These are phyloP conservation scores for Plebejus anna DNA, from an alignment of 2,888 invertebrate genomes.

Conservation along the genomic window DNA sequence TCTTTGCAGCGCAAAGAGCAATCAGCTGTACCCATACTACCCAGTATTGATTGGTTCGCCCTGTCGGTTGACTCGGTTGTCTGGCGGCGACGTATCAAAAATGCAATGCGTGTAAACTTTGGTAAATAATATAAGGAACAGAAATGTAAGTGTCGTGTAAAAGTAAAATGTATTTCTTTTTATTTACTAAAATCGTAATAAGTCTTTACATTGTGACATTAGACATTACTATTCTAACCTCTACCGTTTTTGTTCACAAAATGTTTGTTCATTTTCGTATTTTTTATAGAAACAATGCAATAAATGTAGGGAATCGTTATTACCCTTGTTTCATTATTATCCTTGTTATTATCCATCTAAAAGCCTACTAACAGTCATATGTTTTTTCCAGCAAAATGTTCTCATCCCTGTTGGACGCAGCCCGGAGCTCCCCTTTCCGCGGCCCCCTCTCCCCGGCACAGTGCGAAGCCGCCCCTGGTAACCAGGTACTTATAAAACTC, in stretches of 20 bases:
- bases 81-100: not conserved
- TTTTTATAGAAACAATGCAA: not conserved
- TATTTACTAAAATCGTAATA: not conserved
- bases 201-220: not conserved
- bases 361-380: not conserved
- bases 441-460: slow-evolving; percentile 80
- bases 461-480: slow-evolving; percentile 65
- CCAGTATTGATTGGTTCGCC: slow-evolving; percentile 38
- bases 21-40: slow-evolving; percentile 14
- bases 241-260: not conserved
- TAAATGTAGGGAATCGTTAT: not conserved
- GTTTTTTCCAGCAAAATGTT: slow-evolving; percentile 74
- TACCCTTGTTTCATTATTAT: not conserved
- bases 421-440: slow-evolving; percentile 82
- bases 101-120: not conserved
- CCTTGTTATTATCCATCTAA: not conserved
- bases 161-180: not conserved
- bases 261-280: not conserved
- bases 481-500: slow-evolving; percentile 45
- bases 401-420: slow-evolving; percentile 81
- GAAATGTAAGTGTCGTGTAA: not conserved
- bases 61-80: slow-evolving; percentile 23
- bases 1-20: not conserved
- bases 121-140: not conserved
- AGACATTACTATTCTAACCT: not conserved